Conservation (phyloP, 2,888 invertebrate genomes). For the Pantelozetes paolii region DNA sequence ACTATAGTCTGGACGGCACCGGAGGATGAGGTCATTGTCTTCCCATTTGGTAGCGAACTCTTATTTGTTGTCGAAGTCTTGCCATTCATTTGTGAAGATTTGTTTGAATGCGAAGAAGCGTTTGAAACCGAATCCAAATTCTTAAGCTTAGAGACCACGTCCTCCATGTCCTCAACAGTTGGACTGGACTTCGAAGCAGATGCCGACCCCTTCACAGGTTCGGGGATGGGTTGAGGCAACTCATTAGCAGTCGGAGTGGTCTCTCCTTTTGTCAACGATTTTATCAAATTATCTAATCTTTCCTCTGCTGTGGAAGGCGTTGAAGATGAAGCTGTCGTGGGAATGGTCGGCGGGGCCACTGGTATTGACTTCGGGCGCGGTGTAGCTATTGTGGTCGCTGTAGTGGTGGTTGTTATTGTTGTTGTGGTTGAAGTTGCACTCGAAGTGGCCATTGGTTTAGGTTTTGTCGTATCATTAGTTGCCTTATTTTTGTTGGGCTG, state of each 20-base stretch:
- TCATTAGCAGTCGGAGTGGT: conserved; percentile 17
- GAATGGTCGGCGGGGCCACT: conserved; percentile 45
- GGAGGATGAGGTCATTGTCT: not conserved
- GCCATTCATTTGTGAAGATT: conserved; percentile 13
- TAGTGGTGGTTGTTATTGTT: no score
- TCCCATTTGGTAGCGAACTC: not conserved
- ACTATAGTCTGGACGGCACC: conserved; percentile 24
- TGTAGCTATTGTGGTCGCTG: conserved; percentile 39
- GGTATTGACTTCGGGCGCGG: conserved; percentile 45
- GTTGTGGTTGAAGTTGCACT: not conserved
- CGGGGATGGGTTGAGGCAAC: not conserved
- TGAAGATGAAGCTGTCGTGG: conserved; percentile 45
- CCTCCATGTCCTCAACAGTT: not conserved
- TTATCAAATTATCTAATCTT: conserved; percentile 68
- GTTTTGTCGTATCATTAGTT: not conserved
- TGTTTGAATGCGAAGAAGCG: not conserved
- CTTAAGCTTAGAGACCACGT: conserved; percentile 9
- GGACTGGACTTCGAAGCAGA: not conserved
- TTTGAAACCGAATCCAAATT: conserved; percentile 12
- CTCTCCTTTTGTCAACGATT: conserved; percentile 55
- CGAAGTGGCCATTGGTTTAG: not conserved
- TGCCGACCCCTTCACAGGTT: not conserved
- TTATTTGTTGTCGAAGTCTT: not conserved
- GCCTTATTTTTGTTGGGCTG: not conserved
- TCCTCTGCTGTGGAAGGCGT: conserved; percentile 55